Conservation (phyloP, 2,888 invertebrate genomes). For the Catotricha subobsoleta region DNA sequence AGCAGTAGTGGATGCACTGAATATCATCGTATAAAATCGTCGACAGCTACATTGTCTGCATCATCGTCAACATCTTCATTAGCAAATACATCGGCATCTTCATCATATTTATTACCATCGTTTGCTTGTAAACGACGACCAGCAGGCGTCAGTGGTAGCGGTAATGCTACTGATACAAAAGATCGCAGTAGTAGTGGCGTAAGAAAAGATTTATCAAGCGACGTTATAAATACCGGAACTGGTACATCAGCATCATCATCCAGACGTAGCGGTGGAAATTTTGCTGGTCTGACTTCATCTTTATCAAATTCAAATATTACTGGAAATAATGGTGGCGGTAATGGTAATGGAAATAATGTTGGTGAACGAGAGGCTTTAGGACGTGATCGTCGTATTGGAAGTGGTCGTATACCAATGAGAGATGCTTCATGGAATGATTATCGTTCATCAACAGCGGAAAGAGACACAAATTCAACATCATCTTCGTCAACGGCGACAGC, state of each 20-base stretch:
- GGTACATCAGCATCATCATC: background rate
- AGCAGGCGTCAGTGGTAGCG: no score
- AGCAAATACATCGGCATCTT: slow-evolving; percentile 14
- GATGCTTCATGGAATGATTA: slow-evolving; percentile 32
- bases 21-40: background rate
- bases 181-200: no score
- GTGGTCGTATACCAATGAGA: slow-evolving; percentile 61
- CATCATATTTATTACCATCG: slow-evolving; percentile 26
- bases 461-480: background rate
- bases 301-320: background rate
- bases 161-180: no score
- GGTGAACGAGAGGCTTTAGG: slow-evolving; percentile 9
- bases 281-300: no score
- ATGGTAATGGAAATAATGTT: slow-evolving; percentile 12
- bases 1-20: background rate
- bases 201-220: no score
- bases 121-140: slow-evolving; percentile 23
- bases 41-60: background rate
- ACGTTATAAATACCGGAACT: background rate
- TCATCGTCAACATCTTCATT: slow-evolving; percentile 1
- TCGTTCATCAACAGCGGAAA: background rate
- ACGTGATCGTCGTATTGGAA: slow-evolving; percentile 51
- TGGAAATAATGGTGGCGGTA: background rate
- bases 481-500: background rate
- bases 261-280: background rate